Evolutionary conservation across 2,888 invertebrate species (phyloP), one percentile per base, ranked within the genome.

Genomic region (Cantharis rufa): DNA sequence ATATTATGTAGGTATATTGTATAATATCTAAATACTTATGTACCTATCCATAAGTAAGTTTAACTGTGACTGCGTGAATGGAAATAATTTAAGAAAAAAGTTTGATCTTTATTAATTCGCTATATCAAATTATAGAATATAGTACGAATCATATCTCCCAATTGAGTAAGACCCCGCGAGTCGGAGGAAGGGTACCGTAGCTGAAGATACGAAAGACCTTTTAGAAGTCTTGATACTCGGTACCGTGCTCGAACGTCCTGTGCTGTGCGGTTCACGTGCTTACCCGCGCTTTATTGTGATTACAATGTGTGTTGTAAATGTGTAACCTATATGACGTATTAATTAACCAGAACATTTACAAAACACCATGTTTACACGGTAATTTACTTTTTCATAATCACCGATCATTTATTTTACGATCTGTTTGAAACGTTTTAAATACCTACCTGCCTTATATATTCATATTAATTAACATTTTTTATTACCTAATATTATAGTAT

Each of bases 281-380:
- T 77, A 77, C 76, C 75, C 75, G 77, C 78, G 76, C 78, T 77
- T 74, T 77, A 78, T 76, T 78, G 69, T 75, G 76, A 72, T 76
- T 76, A 77, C 79, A 80, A 83, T 83, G 81, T 83, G 82, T 82
- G 80, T 74, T 79, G 81, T 84, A 81, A 83, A 83, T 83, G 83
- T 83, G 83, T 80, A 78, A 82, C 81, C 80, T 82, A 80, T 81
- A 80, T 81, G 81, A 81, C 79, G 80, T 81, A 81, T 82, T 81
- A 80, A 79, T 81, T 81, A 81, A 80, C 69, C 74, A 16, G 73
- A 70, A 74, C 74, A 75, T 73, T 73, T 69, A 78, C 79, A 80
- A 81, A 81, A 80, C 85, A 86, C 81, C 85, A 87, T 87, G 87
- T 87, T 86, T 84, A 86, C 87, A 86, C 85, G 87, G 87, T 87